phyloP scores from a whole-genome alignment of 2,113 vertebrate species.

The Rattus rattus region DNA sequence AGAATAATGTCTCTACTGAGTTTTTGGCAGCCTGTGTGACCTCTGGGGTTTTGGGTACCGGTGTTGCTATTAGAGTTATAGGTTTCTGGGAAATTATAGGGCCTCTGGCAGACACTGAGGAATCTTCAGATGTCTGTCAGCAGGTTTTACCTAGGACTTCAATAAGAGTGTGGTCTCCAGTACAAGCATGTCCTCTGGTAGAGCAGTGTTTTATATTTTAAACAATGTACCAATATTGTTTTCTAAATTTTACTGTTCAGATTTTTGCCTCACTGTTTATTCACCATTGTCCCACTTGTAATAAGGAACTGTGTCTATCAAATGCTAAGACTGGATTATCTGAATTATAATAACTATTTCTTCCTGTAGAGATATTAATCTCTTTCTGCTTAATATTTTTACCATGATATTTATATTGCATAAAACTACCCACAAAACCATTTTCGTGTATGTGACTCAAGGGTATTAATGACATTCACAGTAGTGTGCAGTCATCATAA shows the following conservation, averaged over 20 bases:
- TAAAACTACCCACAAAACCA: neutral
- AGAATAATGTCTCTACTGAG: no score
- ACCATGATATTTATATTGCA: neutral
- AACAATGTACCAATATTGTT: neutral
- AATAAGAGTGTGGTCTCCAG: neutral
- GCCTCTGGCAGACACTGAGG: neutral
- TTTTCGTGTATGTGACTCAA: neutral
- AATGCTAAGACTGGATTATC: neutral
- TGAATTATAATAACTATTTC: neutral
- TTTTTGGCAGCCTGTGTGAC: no score
- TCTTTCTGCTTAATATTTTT: neutral
- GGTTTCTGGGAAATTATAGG: no score
- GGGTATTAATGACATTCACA: neutral
- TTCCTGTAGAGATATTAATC: neutral
- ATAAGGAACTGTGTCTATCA: neutral
- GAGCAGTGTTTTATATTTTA: neutral
- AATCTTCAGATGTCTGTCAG: neutral
- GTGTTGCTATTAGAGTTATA: no score
- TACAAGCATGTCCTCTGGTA: neutral
- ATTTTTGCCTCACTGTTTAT: neutral
- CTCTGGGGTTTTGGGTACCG: no score
- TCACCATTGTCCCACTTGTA: neutral
- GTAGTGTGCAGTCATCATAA: no score
- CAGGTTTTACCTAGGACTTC: neutral
- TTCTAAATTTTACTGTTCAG: neutral